Evolutionary conservation across 2,888 invertebrate genomes (phyloP), one percentile per base, ranked within the genome.

Genomic region (Salpingus planirostris): DNA sequence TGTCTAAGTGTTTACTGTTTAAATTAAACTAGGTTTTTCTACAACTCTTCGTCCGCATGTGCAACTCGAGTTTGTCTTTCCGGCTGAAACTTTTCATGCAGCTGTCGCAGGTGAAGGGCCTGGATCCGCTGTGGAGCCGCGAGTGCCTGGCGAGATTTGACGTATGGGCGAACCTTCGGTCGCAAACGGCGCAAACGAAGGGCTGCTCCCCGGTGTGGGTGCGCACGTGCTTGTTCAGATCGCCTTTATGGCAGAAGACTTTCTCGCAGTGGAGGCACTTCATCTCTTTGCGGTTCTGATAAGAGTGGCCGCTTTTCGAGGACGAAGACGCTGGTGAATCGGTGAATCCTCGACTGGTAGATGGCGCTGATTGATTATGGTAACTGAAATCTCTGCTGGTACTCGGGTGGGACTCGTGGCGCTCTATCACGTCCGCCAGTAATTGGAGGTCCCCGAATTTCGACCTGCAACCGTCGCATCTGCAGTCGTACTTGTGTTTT

Each of bases 81-180:
- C 64, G 43, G 33, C 53, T 57, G 42, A 64, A 64, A 27, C 40
- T 50, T 38, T 55, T 63, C 23, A 54, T 48, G 40, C 64, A 64
- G 25, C 42, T 43, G 15, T 52, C 48, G 35, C 64, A 64, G 11
- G 44, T 40, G 34, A 81, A 86, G 2, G 84, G 84, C 12, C 80
- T 70, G 50, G 81, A 80, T 8, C 82, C 83, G 12, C 79, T 80
- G 59, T 87, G 86, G 2, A 82, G 77, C 31, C 82, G 65, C 54
- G 80, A 74, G 64, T 87, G 86, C 27, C 84, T 70, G 52, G 82
- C 81, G 47, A 86, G 64, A 24, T 83, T 84, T 40, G 80, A 82
- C 37, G 80, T 60, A 32, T 62, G 58, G 1, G 59, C 54, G 41
- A 64, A 64, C 33, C 47, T 55, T 31, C 52, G 53, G 2, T 50